Evolutionary conservation across 2,113 vertebrate genomes (phyloP), one percentile per base, ranked within the genome.

Genomic region (Mirounga angustirostris): DNA sequence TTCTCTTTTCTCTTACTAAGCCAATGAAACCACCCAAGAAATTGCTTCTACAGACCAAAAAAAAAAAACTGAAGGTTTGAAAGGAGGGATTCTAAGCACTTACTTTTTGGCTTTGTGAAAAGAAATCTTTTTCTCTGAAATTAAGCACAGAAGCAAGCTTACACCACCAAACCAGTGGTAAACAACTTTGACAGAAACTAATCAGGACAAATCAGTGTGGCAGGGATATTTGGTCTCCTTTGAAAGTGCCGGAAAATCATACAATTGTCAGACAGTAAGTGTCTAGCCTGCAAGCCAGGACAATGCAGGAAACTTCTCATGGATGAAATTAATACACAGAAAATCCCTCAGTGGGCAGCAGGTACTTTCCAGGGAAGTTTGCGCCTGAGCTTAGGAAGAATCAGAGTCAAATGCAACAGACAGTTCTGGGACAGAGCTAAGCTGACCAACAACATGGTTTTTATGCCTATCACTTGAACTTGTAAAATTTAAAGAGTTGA

Each of bases 71-170:
- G 11, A 91, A 16, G 22, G 6, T 24, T 81, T 76, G n/a, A 94
- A 90, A 89, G 19, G 33, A 95, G 10, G 56, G n/a, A 36, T 36
- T 80, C 50, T 86, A 96, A 71, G 16, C 2, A 83, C 30, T 95
- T 93, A 13, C 43, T 59, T 74, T 67, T 94, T 63, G 78, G 33
- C 16, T 94, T 94, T 88, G 63, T 63, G n/a, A 73, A 94, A 88
- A 88, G 10, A 89, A 91, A 28, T 24, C 1, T 50, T 85, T 83
- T 82, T 56, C 71, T 89, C 52, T 74, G 50, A 95, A 93, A 85
- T 86, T 54, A 95, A 89, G 21, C 52, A 88, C 33, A 79, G 61
- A 82, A 78, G 28, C 40, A 78, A 76, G 12, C 33, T 82, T 82
- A 78, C 83, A 8, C 7, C 7, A 69, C 46, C 22, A 26, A 56